These are phyloP conservation scores for Danio rerio DNA, from an alignment of 2,113 vertebrate species.

Conservation along the genomic window GRCz12tu NC_133199.1:23978001-23978500, in stretches of 20 bases:
- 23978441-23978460: no score
- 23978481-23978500: no score
- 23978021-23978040: constrained; percentile 20
- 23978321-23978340: not conserved
- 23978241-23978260: no score
- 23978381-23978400: not conserved
- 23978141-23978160: no score
- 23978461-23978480: no score
- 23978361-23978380: not conserved
- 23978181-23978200: not conserved
- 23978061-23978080: not conserved
- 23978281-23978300: not conserved
- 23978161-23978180: not conserved
- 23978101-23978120: not conserved
- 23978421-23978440: no score
- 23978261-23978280: not conserved
- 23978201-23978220: no score
- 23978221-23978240: no score
- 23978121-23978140: not conserved
- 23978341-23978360: not conserved
- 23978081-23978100: not conserved
- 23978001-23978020: constrained; percentile 42
- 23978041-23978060: not conserved
- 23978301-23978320: not conserved
- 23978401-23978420: no score